Percentiles rank a stretch among this genome's conserved stretches.
Evolutionary conservation across 2,113 vertebrate species (phyloP).

Genomic region (Corydoras sp.): DNA sequence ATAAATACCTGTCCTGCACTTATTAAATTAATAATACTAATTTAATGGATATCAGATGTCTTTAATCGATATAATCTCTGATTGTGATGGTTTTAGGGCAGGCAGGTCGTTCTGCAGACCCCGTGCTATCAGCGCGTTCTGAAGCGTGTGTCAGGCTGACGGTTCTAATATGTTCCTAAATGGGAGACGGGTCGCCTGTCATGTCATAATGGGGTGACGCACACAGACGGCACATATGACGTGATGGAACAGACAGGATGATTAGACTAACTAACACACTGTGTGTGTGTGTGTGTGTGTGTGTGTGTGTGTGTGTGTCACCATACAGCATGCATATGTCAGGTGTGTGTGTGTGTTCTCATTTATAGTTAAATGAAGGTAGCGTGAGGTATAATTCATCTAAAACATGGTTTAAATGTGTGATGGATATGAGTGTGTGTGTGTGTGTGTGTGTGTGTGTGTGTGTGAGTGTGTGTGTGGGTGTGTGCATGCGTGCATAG

Average conservation of each 20-base stretch:
- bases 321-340: not conserved
- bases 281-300: constrained; percentile 17
- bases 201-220: constrained; percentile 18
- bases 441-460: constrained; percentile 1
- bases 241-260: constrained; percentile 26
- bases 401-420: constrained; percentile 17
- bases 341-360: constrained; percentile 11
- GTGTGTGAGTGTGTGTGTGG: constrained; percentile 14
- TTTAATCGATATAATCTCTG: no score
- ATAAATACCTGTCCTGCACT: no score
- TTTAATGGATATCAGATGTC: no score
- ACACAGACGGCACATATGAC: constrained; percentile 6
- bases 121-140: no score
- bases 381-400: constrained; percentile 30
- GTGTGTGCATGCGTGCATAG: constrained; percentile 16
- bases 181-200: constrained; percentile 30
- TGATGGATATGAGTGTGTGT: constrained; percentile 23
- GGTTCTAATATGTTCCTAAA: constrained; percentile 33
- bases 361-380: constrained; percentile 23
- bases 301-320: constrained; percentile 29
- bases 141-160: no score
- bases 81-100: no score
- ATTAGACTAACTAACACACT: constrained; percentile 21
- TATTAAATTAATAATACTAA: no score
- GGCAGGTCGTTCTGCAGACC: no score